phyloP scores from a whole-genome alignment of 2,113 vertebrate genomes.

The Callipepla californica region DNA sequence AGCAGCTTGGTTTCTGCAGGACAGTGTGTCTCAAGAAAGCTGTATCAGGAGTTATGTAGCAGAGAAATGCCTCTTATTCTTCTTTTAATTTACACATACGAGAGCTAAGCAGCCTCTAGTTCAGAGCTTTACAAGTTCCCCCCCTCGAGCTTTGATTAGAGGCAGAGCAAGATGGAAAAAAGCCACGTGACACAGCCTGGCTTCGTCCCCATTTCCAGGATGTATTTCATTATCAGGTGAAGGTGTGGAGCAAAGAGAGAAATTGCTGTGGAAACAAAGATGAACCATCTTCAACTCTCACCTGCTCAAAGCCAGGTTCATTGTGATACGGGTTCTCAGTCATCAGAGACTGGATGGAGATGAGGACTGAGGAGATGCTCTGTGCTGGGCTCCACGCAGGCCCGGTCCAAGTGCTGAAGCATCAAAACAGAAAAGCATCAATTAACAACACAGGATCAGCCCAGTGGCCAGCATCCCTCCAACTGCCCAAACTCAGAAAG shows the following conservation, averaged over 20 bases:
- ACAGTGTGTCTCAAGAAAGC: not conserved
- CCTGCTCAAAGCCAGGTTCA: slow-evolving; percentile 98
- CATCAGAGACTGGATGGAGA: slow-evolving; percentile 99
- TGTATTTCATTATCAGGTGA: not conserved
- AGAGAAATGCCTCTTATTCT: not conserved
- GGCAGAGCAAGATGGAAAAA: not conserved
- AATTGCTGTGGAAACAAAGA: not conserved
- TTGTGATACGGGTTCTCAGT: slow-evolving; percentile 99
- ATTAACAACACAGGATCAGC: not conserved
- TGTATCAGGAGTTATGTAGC: not conserved
- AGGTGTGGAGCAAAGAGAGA: not conserved
- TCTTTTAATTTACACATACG: not conserved
- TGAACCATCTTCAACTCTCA: slow-evolving; percentile 45
- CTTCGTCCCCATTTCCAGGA: not conserved
- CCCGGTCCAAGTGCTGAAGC: slow-evolving; percentile 93
- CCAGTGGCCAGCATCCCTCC: not conserved
- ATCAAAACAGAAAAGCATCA: slow-evolving; percentile 1
- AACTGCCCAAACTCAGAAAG: not conserved
- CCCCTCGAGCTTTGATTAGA: not conserved
- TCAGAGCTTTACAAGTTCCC: not conserved
- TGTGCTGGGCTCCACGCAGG: slow-evolving; percentile 99
- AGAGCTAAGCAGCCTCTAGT: not conserved
- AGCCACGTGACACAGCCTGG: not conserved
- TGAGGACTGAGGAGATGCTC: slow-evolving; percentile 98
- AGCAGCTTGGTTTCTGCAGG: not conserved